These are phyloP conservation scores for Protobothrops mucrosquamatus DNA, from an alignment of 2,113 vertebrate genomes.

Conservation along the genomic window DNA sequence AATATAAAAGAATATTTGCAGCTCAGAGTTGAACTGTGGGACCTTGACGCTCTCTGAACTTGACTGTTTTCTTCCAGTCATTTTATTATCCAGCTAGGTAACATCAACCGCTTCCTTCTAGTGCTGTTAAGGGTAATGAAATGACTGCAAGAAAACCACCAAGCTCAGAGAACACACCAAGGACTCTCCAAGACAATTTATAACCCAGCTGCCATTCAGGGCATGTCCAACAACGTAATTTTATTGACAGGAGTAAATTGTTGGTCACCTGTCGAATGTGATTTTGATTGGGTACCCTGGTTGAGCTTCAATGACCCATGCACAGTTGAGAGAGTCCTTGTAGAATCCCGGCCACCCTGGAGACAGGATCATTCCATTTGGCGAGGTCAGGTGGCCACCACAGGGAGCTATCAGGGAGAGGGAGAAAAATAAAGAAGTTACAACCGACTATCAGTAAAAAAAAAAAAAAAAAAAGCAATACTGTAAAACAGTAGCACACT, in stretches of 20 bases:
- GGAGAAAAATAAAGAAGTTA: not conserved
- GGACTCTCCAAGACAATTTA: not conserved
- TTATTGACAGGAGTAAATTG: not conserved
- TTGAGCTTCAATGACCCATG: conserved; percentile 96
- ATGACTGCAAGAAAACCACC: too few relatives aligned
- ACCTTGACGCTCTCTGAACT: too few relatives aligned
- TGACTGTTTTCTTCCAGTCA: too few relatives aligned
- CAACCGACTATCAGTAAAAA: not conserved
- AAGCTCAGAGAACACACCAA: not conserved
- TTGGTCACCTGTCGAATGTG: conserved; percentile 91
- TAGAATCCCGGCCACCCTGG: conserved; percentile 98
- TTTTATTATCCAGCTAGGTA: too few relatives aligned
- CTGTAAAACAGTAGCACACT: accelerated
- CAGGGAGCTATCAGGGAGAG: conserved; percentile 81
- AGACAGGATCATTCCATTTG: conserved; percentile 94
- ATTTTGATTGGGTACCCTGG: conserved; percentile 99
- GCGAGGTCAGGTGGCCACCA: conserved; percentile 91
- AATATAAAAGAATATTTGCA: too few relatives aligned
- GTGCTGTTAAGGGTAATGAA: too few relatives aligned
- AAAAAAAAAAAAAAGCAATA: too few relatives aligned
- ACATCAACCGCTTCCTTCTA: too few relatives aligned
- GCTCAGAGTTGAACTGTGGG: too few relatives aligned
- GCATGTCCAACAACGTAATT: not conserved
- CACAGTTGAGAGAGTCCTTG: conserved; percentile 96
- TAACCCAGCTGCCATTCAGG: not conserved